These are phyloP conservation scores for Equus quagga DNA, from an alignment of 2,113 vertebrate genomes.

Conservation along the genomic window DNA sequence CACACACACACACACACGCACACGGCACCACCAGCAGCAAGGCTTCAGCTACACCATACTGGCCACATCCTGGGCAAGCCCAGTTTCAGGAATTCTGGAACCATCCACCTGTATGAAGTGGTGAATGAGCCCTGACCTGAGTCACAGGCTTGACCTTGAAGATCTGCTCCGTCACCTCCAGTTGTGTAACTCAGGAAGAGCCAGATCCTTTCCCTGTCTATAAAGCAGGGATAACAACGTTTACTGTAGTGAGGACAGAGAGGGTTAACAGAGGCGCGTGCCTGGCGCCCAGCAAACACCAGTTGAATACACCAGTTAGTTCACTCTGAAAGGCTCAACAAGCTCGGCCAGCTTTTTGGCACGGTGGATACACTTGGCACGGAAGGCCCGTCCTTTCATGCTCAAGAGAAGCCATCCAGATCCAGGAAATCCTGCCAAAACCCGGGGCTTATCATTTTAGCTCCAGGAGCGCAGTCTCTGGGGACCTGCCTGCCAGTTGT, in stretches of 20 bases:
- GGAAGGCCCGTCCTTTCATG: neutral
- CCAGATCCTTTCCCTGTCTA: too few relatives aligned
- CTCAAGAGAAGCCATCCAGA: constrained; percentile 29
- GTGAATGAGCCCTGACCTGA: neutral
- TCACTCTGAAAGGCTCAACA: neutral
- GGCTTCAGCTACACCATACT: too few relatives aligned
- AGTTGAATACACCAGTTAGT: neutral
- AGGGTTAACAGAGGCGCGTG: neutral
- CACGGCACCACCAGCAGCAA: neutral
- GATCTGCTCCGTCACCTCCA: neutral
- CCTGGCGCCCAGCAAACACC: neutral
- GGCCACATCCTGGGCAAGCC: neutral
- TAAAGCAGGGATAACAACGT: rapidly evolving
- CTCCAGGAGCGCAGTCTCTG: constrained; percentile 52
- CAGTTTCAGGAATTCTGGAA: constrained; percentile 9
- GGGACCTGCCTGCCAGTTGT: neutral
- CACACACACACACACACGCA: neutral
- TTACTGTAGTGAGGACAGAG: neutral
- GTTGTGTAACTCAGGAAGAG: neutral
- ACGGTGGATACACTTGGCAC: neutral
- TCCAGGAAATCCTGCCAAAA: constrained; percentile 71
- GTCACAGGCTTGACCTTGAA: neutral
- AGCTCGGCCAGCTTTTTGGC: neutral
- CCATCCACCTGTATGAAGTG: neutral
- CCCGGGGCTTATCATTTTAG: constrained; percentile 51